These are phyloP conservation scores for Malthinus flaveolus DNA, from an alignment of 2,888 invertebrate genomes.

Conservation along the genomic window DNA sequence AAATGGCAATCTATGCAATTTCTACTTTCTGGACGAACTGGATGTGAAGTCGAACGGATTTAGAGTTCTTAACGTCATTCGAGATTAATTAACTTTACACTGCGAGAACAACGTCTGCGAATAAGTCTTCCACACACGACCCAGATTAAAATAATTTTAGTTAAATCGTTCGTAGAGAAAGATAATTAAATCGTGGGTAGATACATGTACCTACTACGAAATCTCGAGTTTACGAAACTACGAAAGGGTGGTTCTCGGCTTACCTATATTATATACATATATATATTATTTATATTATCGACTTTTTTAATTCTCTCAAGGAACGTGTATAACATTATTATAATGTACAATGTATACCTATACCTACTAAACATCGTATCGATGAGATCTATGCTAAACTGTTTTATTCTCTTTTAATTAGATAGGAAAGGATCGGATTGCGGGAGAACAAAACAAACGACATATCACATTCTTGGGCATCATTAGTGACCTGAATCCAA, in stretches of 20 bases:
- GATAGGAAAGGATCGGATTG: not conserved
- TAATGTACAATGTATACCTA: too few species aligned
- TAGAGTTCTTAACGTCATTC: too few species aligned
- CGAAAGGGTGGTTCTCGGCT: not conserved
- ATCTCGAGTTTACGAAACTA: not conserved
- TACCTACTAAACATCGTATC: not conserved
- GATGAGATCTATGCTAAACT: not conserved
- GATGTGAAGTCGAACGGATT: too few species aligned
- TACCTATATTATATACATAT: too few species aligned
- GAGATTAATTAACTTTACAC: too few species aligned
- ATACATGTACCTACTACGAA: not conserved
- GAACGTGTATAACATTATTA: not conserved
- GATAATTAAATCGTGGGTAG: not conserved
- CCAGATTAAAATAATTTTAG: conserved; percentile 4
- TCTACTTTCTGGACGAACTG: too few species aligned
- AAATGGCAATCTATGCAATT: too few species aligned
- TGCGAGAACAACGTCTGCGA: too few species aligned
- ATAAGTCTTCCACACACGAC: not conserved
- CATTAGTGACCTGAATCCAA: conserved; percentile 31
- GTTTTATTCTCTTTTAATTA: not conserved
- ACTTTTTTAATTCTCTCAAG: not conserved
- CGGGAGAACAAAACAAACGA: conserved; percentile 7
- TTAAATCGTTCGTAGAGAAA: not conserved
- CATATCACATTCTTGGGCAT: conserved; percentile 29
- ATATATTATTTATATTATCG: too few species aligned